A percentile compares a stretch with the other conserved stretches of the same genome.
Evolutionary conservation across 2,113 vertebrate species (phyloP).

Genomic region (Rynchops niger): DNA sequence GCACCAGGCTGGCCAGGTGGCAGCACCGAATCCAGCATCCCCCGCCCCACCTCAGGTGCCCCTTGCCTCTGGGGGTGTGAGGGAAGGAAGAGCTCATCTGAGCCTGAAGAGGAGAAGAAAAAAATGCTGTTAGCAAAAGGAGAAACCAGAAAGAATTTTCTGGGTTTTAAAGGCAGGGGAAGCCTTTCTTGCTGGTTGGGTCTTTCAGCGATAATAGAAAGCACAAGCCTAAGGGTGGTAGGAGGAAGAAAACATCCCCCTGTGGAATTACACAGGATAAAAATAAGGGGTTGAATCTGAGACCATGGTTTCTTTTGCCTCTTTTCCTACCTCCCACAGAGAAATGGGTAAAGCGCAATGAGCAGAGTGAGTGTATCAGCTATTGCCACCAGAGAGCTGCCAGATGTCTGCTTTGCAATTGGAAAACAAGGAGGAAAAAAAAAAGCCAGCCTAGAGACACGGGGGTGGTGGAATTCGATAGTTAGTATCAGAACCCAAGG

Average conservation of each 20-base stretch:
- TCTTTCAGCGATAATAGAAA: background rate
- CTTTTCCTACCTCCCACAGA: slow-evolving; percentile 26
- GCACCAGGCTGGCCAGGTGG: background rate
- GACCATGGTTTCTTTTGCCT: background rate
- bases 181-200: background rate
- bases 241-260: background rate
- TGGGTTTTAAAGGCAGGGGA: background rate
- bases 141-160: background rate
- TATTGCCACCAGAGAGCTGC: slow-evolving; percentile 43
- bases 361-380: background rate
- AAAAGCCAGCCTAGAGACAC: background rate
- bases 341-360: background rate
- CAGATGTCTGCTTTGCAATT: slow-evolving; percentile 48
- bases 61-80: background rate
- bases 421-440: background rate
- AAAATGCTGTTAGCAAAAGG: background rate
- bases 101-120: background rate
- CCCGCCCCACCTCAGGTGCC: background rate
- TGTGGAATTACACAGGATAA: background rate
- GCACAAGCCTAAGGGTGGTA: background rate
- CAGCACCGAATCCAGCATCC: accelerated
- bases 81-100: background rate
- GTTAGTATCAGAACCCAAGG: slow-evolving; percentile 42
- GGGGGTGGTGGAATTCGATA: slow-evolving; percentile 39
- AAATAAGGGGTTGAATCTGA: slow-evolving; percentile 25